phyloP scores from a whole-genome alignment of 2,888 invertebrate genomes.

The Empis stercorea region DNA sequence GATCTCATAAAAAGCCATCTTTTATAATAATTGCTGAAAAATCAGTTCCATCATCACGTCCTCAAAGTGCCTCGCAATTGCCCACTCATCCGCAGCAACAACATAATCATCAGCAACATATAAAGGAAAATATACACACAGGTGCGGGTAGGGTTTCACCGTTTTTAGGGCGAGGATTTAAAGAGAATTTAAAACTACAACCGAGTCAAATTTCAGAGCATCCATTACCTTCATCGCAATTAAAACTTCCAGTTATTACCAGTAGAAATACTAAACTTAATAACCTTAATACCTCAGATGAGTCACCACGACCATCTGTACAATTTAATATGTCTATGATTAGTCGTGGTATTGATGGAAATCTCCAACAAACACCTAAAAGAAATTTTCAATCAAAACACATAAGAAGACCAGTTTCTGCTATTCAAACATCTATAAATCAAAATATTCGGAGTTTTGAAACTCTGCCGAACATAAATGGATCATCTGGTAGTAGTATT shows the following conservation, averaged over 20 bases:
- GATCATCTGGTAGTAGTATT: not conserved
- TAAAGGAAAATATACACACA: not conserved
- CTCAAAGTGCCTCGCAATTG: slow-evolving; percentile 37
- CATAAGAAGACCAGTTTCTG: slow-evolving; percentile 1
- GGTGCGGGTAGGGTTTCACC: slow-evolving; percentile 44
- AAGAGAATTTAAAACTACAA: slow-evolving; percentile 9
- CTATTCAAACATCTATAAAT: slow-evolving; percentile 8
- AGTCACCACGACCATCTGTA: slow-evolving; percentile 32
- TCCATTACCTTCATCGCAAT: slow-evolving; percentile 21
- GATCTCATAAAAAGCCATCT: slow-evolving; percentile 50
- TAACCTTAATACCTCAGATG: slow-evolving; percentile 18
- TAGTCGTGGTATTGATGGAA: slow-evolving; percentile 16
- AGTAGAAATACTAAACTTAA: slow-evolving; percentile 5
- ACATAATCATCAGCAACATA: not conserved
- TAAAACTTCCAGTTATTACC: slow-evolving; percentile 19
- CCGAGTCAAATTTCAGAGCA: slow-evolving; percentile 9
- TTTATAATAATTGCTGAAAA: slow-evolving; percentile 55
- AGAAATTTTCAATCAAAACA: slow-evolving; percentile 25
- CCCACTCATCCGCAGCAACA: slow-evolving; percentile 3
- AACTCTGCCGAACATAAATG: slow-evolving; percentile 7
- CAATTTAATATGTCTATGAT: slow-evolving; percentile 32
- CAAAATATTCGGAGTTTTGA: slow-evolving; percentile 11
- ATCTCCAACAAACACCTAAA: slow-evolving; percentile 17
- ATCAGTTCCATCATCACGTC: slow-evolving; percentile 40
- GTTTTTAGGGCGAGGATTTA: slow-evolving; percentile 46